Conservation (phyloP, 53 echinoderm and acorn worm species). For the Astropecten irregularis region DNA sequence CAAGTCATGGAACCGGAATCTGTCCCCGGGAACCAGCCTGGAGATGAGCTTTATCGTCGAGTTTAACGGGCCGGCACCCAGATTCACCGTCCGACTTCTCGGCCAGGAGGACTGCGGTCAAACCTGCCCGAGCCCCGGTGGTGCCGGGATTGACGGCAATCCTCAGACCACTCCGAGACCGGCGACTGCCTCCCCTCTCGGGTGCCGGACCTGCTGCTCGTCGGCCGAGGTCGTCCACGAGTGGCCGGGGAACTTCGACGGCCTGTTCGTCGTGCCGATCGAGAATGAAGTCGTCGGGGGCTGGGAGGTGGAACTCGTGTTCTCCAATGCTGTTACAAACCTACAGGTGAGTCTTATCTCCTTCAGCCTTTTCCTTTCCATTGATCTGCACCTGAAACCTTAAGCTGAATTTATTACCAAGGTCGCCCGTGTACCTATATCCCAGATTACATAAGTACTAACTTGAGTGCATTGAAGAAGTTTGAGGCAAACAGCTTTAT, state of each 20-base stretch:
- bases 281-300: conserved; percentile 45
- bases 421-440: too few relatives aligned
- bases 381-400: too few relatives aligned
- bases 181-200: not conserved
- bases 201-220: conserved; percentile 29
- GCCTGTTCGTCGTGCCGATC: conserved; percentile 54
- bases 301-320: conserved; percentile 62
- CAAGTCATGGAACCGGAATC: conserved; percentile 46
- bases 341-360: conserved; percentile 61
- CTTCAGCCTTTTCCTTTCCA: not conserved
- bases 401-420: too few relatives aligned
- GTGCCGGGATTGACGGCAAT: not conserved
- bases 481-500: too few relatives aligned
- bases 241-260: conserved; percentile 68
- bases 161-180: not conserved
- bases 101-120: conserved; percentile 23
- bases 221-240: conserved; percentile 43
- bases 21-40: conserved; percentile 44
- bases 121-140: not conserved
- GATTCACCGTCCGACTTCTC: conserved; percentile 47
- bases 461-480: too few relatives aligned
- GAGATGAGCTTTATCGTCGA: conserved; percentile 43
- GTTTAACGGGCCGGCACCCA: conserved; percentile 27
- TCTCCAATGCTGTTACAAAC: conserved; percentile 48
- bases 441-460: too few relatives aligned